Percentiles rank a stretch among this genome's conserved stretches.
phyloP scores from a whole-genome alignment of 2,113 vertebrate genomes.

The Pithys albifrons region DNA sequence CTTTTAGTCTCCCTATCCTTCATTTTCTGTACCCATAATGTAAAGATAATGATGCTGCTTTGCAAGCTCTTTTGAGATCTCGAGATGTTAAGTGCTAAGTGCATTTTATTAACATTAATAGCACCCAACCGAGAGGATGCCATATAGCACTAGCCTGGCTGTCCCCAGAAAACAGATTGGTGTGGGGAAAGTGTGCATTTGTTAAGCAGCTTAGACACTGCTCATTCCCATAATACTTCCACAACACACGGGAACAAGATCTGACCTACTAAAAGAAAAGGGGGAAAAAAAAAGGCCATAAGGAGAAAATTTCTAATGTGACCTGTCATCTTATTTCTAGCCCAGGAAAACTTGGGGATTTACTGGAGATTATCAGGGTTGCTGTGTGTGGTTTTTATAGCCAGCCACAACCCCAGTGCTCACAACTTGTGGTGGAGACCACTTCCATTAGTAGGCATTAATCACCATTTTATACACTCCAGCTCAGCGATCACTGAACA shows the following conservation, averaged over 20 bases:
- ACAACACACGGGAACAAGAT: not conserved
- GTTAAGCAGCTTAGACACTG: constrained; percentile 55
- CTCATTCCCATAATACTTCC: constrained; percentile 51
- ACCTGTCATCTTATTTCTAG: constrained; percentile 9
- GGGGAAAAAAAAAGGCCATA: not conserved
- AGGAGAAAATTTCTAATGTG: constrained; percentile 30
- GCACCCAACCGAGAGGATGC: constrained; percentile 52
- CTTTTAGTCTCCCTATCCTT: constrained; percentile 50
- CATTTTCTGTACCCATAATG: constrained; percentile 35
- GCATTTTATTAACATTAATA: constrained; percentile 69
- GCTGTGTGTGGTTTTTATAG: not conserved
- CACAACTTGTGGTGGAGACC: constrained; percentile 56
- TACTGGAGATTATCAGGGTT: constrained; percentile 22
- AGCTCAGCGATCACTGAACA: constrained; percentile 25
- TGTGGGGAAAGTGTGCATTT: constrained; percentile 51
- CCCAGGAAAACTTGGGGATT: constrained; percentile 41
- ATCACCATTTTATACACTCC: constrained; percentile 34
- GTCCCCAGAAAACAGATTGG: constrained; percentile 63
- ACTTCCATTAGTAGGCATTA: constrained; percentile 57
- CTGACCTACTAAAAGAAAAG: constrained; percentile 49
- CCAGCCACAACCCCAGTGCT: constrained; percentile 6
- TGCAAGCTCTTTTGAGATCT: constrained; percentile 63
- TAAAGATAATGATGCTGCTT: constrained; percentile 67
- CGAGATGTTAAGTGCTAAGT: constrained; percentile 59
- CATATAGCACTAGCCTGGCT: constrained; percentile 22